These are phyloP conservation scores for Xanthia togata DNA, from an alignment of 2,888 invertebrate species.

Conservation along the genomic window DNA sequence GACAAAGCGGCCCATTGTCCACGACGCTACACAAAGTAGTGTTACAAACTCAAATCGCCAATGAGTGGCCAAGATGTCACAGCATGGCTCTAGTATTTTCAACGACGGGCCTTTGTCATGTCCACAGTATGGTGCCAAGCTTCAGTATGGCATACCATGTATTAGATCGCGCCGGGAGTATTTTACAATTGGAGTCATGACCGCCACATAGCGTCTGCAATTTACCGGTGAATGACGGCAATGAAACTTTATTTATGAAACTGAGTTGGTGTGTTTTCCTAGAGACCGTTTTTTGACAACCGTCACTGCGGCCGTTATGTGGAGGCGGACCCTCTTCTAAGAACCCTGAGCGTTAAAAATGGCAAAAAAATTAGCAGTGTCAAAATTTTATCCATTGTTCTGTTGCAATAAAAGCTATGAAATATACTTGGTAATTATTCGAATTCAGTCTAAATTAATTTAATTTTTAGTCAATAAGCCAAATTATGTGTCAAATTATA, in stretches of 20 bases:
- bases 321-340: too few species aligned
- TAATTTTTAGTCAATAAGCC: not conserved
- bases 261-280: too few species aligned
- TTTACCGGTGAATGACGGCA: too few species aligned
- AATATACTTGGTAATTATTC: not conserved
- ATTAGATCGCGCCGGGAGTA: too few species aligned
- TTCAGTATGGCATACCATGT: too few species aligned
- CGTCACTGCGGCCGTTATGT: too few species aligned
- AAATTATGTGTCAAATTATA: constrained; percentile 47
- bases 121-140: not conserved
- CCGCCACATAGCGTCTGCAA: not conserved
- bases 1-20: not conserved
- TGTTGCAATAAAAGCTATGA: not conserved
- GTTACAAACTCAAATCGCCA: not conserved
- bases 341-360: too few species aligned
- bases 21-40: not conserved
- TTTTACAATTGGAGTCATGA: not conserved
- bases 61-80: not conserved
- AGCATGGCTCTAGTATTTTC: not conserved
- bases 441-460: not conserved
- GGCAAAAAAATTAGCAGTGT: not conserved
- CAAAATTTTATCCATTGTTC: not conserved
- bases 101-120: not conserved
- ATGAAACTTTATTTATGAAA: too few species aligned
- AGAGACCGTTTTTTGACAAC: too few species aligned